A percentile compares a stretch with the other conserved stretches of the same genome.
Conservation (phyloP, 1,140 invertebrate genomes). For the Neomicropteryx cornuta region DNA sequence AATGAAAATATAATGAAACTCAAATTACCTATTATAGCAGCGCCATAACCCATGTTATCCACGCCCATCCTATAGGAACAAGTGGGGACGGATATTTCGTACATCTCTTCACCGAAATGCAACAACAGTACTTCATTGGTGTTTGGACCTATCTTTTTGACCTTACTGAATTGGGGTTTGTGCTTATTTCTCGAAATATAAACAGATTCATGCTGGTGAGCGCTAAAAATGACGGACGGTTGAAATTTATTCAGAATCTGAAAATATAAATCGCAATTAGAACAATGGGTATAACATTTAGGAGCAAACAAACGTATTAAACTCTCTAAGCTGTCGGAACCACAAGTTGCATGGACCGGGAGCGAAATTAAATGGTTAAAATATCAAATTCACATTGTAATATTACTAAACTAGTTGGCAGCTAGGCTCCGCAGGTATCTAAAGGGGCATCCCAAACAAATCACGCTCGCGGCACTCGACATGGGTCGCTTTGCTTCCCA, state of each 20-base stretch:
- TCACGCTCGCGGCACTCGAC: too few relatives aligned
- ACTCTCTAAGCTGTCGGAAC: too few relatives aligned
- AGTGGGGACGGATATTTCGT: conserved; percentile 84
- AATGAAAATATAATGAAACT: background rate
- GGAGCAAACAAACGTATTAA: background rate
- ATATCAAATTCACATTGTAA: too few relatives aligned
- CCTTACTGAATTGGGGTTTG: too few relatives aligned
- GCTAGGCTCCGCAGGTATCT: too few relatives aligned
- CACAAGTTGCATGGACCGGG: too few relatives aligned
- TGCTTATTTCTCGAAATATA: too few relatives aligned
- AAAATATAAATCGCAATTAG: conserved; percentile 8
- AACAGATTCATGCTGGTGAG: conserved; percentile 70
- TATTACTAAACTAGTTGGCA: too few relatives aligned
- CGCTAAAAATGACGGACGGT: conserved; percentile 75
- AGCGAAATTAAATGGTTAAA: too few relatives aligned
- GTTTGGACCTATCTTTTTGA: too few relatives aligned
- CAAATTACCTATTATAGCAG: conserved; percentile 64
- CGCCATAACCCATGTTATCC: conserved; percentile 70
- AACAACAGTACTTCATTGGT: conserved; percentile 24
- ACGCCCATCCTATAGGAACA: conserved; percentile 93
- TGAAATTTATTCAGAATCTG: conserved; percentile 53
- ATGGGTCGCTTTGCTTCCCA: too few relatives aligned
- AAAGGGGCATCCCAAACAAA: too few relatives aligned
- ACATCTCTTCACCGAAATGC: conserved; percentile 36
- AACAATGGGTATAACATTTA: background rate